These are phyloP conservation scores for Muschampia plurimacula DNA, from an alignment of 2,888 invertebrate species.

Conservation along the genomic window DNA sequence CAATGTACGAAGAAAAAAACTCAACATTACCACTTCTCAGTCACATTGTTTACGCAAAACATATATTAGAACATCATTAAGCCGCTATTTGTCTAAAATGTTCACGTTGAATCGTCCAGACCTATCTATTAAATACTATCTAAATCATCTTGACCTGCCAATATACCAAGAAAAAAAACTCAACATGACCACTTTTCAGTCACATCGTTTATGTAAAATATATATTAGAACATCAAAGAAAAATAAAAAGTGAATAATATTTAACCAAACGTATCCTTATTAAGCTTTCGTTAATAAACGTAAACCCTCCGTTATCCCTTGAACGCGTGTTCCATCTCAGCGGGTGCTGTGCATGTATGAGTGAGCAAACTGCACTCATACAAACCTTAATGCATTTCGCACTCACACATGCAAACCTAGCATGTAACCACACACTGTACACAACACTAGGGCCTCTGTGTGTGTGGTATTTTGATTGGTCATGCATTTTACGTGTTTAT, in stretches of 20 bases:
- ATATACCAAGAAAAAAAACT: too few relatives aligned
- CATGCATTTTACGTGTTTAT: slow-evolving; percentile 86
- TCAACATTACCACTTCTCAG: too few relatives aligned
- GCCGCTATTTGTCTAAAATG: too few relatives aligned
- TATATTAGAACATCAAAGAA: too few relatives aligned
- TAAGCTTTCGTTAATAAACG: slow-evolving; percentile 65
- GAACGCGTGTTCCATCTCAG: slow-evolving; percentile 83
- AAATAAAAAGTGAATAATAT: background rate
- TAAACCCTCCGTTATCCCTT: slow-evolving; percentile 83
- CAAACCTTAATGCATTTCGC: slow-evolving; percentile 63
- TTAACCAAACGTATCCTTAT: slow-evolving; percentile 55
- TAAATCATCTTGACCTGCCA: too few relatives aligned
- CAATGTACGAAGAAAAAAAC: too few relatives aligned
- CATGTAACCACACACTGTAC: slow-evolving; percentile 38
- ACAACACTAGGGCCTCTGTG: slow-evolving; percentile 54
- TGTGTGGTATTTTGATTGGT: slow-evolving; percentile 85
- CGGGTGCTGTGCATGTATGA: slow-evolving; percentile 63
- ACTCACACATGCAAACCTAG: slow-evolving; percentile 52
- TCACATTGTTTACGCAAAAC: too few relatives aligned
- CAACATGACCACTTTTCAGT: too few relatives aligned
- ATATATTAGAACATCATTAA: too few relatives aligned
- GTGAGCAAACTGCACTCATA: slow-evolving; percentile 55
- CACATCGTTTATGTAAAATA: too few relatives aligned
- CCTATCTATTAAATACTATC: too few relatives aligned
- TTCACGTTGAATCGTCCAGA: too few relatives aligned